Conservation (phyloP, 2,797 vertebrate genomes). For the Hippopotamyrus pictus region DNA sequence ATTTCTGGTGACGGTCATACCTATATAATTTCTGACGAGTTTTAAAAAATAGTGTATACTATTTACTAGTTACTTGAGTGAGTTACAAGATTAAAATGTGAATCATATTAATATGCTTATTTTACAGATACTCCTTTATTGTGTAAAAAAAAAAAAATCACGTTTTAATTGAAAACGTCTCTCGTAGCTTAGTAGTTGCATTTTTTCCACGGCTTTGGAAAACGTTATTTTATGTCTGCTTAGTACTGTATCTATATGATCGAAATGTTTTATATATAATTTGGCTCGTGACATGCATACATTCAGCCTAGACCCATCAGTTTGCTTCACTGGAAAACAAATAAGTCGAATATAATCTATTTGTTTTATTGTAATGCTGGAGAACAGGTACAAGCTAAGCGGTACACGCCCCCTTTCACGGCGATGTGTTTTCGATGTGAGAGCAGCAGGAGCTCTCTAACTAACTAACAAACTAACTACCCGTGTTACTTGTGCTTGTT, state of each 20-base stretch:
- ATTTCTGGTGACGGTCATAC: neutral
- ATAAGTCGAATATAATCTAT: neutral
- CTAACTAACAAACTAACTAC: neutral
- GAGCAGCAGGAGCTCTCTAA: neutral
- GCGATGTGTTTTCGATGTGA: conserved; percentile 5
- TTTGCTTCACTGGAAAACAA: neutral
- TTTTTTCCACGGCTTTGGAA: neutral
- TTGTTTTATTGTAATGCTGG: neutral
- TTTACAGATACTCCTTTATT: neutral
- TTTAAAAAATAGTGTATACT: neutral
- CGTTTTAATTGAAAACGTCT: neutral
- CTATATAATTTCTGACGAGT: neutral
- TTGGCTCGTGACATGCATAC: neutral
- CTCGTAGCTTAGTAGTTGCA: neutral
- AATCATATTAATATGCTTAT: neutral
- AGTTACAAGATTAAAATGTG: neutral
- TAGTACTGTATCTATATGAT: neutral
- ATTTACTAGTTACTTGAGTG: neutral
- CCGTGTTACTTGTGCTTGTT: neutral
- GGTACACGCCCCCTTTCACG: conserved; percentile 27
- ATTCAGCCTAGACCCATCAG: neutral
- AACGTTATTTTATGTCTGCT: neutral
- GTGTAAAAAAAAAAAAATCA: neutral
- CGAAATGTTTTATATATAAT: neutral
- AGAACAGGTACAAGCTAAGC: neutral